Evolutionary conservation across 2,797 vertebrate species (phyloP).

Genomic region (Astyanax mexicanus): DNA sequence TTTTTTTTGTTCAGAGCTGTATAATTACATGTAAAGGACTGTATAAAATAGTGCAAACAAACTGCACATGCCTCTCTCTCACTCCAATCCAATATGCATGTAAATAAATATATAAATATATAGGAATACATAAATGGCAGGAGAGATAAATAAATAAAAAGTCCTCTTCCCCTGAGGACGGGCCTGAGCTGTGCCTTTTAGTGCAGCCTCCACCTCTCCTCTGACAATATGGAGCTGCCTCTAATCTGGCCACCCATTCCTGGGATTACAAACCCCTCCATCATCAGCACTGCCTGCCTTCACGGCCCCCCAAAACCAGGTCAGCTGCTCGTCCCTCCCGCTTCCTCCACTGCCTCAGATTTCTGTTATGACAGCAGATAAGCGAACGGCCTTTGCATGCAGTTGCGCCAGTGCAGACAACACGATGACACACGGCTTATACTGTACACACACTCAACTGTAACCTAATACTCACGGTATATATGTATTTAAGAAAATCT

Average conservation of each 20-base stretch:
- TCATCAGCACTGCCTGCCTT: constrained; percentile 46
- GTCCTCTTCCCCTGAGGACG: constrained; percentile 68
- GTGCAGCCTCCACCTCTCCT: constrained; percentile 44
- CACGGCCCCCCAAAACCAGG: constrained; percentile 23
- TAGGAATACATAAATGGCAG: constrained; percentile 67
- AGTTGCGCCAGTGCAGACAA: neutral
- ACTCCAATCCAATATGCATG: constrained; percentile 21
- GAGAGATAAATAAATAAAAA: constrained; percentile 73
- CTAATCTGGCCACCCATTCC: constrained; percentile 76
- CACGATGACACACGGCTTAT: neutral
- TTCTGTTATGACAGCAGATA: constrained; percentile 17
- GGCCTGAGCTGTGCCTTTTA: constrained; percentile 64
- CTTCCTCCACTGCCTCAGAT: neutral
- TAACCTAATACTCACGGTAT: neutral
- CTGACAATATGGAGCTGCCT: constrained; percentile 75
- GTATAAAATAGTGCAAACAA: neutral
- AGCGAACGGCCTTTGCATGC: neutral
- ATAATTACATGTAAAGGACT: too few relatives aligned
- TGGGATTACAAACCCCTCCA: constrained; percentile 72
- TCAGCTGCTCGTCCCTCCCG: constrained; percentile 33
- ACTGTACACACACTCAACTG: neutral
- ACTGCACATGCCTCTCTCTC: neutral
- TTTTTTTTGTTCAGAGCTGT: too few relatives aligned
- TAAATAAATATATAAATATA: constrained; percentile 56
- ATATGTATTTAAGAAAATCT: too few relatives aligned